Conservation (phyloP, 1,140 invertebrate species). For the Danaus plexippus region DNA sequence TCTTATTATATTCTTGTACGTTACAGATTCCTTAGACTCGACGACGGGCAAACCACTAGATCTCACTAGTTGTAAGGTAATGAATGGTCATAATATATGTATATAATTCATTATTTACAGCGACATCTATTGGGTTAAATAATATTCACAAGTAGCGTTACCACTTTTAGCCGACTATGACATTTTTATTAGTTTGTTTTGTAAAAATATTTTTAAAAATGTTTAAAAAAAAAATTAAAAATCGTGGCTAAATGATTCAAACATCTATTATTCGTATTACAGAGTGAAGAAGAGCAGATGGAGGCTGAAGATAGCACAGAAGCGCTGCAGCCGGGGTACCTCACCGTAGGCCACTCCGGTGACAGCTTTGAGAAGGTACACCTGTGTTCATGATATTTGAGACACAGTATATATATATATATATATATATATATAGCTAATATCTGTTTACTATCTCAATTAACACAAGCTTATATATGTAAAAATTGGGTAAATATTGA, state of each 20-base stretch:
- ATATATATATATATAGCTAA: neutral
- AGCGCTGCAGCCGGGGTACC: constrained; percentile 26
- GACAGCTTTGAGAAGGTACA: constrained; percentile 52
- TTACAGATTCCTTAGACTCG: constrained; percentile 54
- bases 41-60: constrained; percentile 50
- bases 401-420: too few species aligned
- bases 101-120: too few species aligned
- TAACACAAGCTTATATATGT: too few species aligned
- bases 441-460: too few species aligned
- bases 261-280: constrained; percentile 15
- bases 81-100: too few species aligned
- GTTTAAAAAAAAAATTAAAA: too few species aligned
- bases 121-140: too few species aligned
- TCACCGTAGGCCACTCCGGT: constrained; percentile 30
- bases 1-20: constrained; percentile 9
- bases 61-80: constrained; percentile 62
- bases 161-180: too few species aligned
- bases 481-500: neutral
- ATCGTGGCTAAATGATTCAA: neutral
- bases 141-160: too few species aligned
- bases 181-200: too few species aligned
- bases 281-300: constrained; percentile 54
- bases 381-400: too few species aligned
- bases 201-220: constrained; percentile 4
- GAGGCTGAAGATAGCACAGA: constrained; percentile 43